Evolutionary conservation across 2,888 invertebrate genomes (phyloP).

Genomic region (Xestia ashworthii): DNA sequence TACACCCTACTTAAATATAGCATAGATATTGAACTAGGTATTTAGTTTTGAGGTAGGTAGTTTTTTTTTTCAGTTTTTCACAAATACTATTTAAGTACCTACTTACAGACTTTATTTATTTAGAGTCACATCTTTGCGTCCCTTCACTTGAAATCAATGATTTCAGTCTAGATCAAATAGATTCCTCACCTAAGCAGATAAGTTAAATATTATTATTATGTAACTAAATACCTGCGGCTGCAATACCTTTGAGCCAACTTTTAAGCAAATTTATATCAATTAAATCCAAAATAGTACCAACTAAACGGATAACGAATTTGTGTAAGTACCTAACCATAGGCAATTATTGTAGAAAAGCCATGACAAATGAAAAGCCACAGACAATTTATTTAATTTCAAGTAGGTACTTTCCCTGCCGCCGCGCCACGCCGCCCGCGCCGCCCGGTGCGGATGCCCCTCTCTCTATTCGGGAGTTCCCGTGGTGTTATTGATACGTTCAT

Average conservation of each 20-base stretch:
- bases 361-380: not conserved
- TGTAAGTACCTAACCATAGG: constrained; percentile 8
- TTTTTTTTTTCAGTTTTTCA: no score
- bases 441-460: not conserved
- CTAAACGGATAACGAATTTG: not conserved
- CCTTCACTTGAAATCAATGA: not conserved
- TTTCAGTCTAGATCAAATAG: not conserved
- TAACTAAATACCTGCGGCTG: not conserved
- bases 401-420: constrained; percentile 8
- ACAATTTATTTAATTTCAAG: not conserved
- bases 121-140: no score
- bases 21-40: no score
- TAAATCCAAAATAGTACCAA: not conserved
- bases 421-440: no score
- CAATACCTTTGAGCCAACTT: not conserved
- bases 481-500: not conserved
- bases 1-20: no score
- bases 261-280: no score
- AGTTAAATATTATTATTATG: not conserved
- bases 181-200: not conserved
- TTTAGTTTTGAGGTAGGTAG: no score
- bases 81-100: no score
- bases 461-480: constrained; percentile 14
- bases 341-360: not conserved
- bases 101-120: not conserved